Percentiles rank a stretch among this genome's conserved stretches.
Conservation (phyloP, 2,797 vertebrate species). For the Rhodeus uyekii region DNA sequence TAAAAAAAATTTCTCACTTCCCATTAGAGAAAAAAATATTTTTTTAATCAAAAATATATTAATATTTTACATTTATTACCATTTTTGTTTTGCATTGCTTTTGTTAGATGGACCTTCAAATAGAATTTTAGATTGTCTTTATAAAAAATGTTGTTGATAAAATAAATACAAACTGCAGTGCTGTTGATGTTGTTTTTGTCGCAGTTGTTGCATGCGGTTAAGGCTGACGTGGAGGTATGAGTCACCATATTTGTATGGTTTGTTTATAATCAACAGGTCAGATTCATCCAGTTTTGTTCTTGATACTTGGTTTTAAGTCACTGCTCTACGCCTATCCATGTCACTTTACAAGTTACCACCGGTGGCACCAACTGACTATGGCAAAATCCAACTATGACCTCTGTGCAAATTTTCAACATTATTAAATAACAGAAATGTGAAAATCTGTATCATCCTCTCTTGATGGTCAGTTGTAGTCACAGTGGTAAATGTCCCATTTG, state of each 20-base stretch:
- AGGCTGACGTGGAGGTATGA: slow-evolving; percentile 8
- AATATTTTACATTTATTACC: background rate
- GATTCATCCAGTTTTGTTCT: background rate
- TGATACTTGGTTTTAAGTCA: background rate
- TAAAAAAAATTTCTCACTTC: no score
- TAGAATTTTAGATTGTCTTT: background rate
- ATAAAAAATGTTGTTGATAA: background rate
- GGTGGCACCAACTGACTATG: background rate
- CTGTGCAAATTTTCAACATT: background rate
- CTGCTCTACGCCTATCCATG: background rate
- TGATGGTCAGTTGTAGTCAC: slow-evolving; percentile 36
- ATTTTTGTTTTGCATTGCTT: no score
- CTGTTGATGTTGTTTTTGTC: background rate
- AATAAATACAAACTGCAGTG: background rate
- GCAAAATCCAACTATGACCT: slow-evolving; percentile 4
- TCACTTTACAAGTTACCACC: background rate
- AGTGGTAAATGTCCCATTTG: slow-evolving; percentile 20
- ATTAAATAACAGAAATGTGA: background rate
- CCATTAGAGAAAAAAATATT: background rate
- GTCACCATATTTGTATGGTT: slow-evolving; percentile 15
- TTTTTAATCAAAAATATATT: no score
- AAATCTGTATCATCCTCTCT: background rate
- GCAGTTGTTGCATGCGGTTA: background rate
- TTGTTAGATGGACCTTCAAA: background rate
- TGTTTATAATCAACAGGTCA: slow-evolving; percentile 4